Evolutionary conservation across 2,888 invertebrate genomes (phyloP).

Genomic region (Drosophila subquinaria): DNA sequence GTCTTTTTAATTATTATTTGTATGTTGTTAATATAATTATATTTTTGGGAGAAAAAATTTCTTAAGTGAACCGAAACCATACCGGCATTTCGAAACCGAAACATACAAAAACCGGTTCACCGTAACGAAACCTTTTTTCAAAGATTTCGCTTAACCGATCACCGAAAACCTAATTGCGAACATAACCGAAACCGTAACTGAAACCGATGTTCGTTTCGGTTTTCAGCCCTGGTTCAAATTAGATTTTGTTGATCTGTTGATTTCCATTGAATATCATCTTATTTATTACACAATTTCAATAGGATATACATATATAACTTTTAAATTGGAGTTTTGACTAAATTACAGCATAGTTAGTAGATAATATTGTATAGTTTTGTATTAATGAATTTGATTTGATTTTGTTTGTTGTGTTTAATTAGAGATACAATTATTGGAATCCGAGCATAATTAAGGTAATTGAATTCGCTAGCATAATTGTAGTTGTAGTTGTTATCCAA

Average conservation of each 20-base stretch:
- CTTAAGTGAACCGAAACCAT: too few species aligned
- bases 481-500: conserved; percentile 7
- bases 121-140: too few species aligned
- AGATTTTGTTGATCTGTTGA: background rate
- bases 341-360: background rate
- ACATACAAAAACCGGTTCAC: too few species aligned
- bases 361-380: background rate
- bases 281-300: conserved; percentile 22
- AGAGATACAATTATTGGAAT: conserved; percentile 23
- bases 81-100: too few species aligned
- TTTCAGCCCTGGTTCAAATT: too few species aligned
- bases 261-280: conserved; percentile 1
- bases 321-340: background rate
- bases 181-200: too few species aligned
- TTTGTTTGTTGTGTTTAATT: background rate
- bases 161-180: too few species aligned
- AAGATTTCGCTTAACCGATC: too few species aligned
- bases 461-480: conserved; percentile 18
- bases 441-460: conserved; percentile 23
- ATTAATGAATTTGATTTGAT: background rate
- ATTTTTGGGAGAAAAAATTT: too few species aligned
- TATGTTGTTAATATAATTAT: too few species aligned
- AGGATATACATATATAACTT: conserved; percentile 1
- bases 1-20: too few species aligned
- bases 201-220: too few species aligned